phyloP scores from a whole-genome alignment of 2,797 vertebrate genomes.

The Pteropus rufus region DNA sequence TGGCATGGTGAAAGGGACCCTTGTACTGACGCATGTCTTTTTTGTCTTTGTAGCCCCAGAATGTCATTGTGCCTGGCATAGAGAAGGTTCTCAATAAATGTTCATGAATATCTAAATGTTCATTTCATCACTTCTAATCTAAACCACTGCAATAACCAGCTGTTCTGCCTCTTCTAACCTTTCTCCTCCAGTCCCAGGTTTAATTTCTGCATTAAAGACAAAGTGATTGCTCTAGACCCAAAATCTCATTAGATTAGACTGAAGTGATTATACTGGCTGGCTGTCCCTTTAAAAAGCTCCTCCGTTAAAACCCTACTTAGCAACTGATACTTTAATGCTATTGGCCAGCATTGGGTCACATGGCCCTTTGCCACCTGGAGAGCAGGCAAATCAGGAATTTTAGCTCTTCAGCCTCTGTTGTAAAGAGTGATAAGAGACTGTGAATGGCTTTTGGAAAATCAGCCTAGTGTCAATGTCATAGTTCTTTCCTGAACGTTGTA shows the following conservation, averaged over 20 bases:
- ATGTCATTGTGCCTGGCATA: neutral
- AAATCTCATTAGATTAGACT: neutral
- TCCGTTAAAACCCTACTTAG: neutral
- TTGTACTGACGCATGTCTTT: neutral
- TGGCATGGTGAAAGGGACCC: neutral
- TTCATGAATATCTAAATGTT: neutral
- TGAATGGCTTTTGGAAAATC: slow-evolving; percentile 25
- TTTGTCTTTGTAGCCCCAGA: neutral
- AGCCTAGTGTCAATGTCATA: neutral
- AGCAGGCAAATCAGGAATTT: neutral
- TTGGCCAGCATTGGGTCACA: neutral
- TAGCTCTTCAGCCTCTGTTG: neutral
- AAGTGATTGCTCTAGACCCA: neutral
- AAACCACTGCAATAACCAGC: neutral
- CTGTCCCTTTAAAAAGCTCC: slow-evolving; percentile 8
- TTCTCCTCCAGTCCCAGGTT: neutral
- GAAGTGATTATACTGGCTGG: neutral
- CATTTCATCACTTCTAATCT: neutral
- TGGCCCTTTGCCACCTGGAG: neutral
- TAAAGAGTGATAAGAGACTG: neutral
- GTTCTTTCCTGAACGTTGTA: neutral
- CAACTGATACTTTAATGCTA: neutral
- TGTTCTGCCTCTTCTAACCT: neutral
- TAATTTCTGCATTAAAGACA: neutral
- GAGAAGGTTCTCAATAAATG: neutral